These are phyloP conservation scores for Myotis lucifugus DNA, from an alignment of 2,113 vertebrate species.

Conservation along the genomic window DNA sequence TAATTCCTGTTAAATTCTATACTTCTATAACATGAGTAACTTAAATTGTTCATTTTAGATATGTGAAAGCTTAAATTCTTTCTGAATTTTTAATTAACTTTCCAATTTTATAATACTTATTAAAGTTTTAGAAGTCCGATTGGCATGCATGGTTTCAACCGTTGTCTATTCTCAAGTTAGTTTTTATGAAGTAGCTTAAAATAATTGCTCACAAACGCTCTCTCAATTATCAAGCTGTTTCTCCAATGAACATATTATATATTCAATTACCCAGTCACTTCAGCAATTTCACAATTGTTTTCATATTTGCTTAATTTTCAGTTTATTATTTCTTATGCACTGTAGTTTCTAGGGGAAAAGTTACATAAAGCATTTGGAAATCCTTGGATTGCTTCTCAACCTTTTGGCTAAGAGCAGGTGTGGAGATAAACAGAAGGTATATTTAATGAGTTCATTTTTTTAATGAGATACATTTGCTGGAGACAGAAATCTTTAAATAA, in stretches of 20 bases:
- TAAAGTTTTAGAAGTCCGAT: neutral
- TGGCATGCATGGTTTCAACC: neutral
- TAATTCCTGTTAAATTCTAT: neutral
- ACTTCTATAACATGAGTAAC: conserved; percentile 5
- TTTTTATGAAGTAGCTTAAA: conserved; percentile 22
- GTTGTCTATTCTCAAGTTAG: conserved; percentile 1
- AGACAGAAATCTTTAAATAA: conserved; percentile 54
- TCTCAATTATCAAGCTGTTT: conserved; percentile 38
- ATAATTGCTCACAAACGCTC: conserved; percentile 53
- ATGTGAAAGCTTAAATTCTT: conserved; percentile 8
- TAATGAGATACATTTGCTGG: neutral
- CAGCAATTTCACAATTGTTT: conserved; percentile 65
- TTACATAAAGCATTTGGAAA: conserved; percentile 41
- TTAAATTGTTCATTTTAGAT: conserved; percentile 40
- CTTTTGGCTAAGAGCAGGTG: neutral
- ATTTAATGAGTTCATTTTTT: conserved; percentile 36
- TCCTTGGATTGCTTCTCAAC: neutral
- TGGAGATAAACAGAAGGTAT: conserved; percentile 20
- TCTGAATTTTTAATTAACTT: conserved; percentile 17
- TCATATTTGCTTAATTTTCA: conserved; percentile 65
- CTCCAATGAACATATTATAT: conserved; percentile 30
- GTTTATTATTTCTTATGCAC: conserved; percentile 39
- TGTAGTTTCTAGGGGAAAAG: conserved; percentile 41
- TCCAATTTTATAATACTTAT: neutral
- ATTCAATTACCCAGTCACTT: conserved; percentile 66